Conservation (phyloP, 2,797 vertebrate genomes). For the Coregonus ussuriensis region DNA sequence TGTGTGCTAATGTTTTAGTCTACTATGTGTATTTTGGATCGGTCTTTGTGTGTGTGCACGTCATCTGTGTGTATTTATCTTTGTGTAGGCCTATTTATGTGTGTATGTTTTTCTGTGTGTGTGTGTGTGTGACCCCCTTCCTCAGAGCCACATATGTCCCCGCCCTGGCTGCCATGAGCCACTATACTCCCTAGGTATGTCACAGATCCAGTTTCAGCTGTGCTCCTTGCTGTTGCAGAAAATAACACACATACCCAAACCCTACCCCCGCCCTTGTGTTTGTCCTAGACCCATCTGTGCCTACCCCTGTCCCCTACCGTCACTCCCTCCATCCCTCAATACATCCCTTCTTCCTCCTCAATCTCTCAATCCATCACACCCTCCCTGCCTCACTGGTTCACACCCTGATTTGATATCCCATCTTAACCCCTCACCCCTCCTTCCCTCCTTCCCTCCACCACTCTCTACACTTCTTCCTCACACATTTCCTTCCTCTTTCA, state of each 20-base stretch:
- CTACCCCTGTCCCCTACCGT: neutral
- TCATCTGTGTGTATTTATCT: neutral
- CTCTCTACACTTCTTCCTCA: neutral
- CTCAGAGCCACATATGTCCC: neutral
- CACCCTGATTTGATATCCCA: neutral
- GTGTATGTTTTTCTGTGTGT: neutral
- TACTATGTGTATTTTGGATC: neutral
- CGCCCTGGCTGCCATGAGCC: neutral
- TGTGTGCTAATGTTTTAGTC: neutral
- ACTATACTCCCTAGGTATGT: neutral
- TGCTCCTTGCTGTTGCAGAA: neutral
- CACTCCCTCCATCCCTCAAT: neutral
- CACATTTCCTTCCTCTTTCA: neutral
- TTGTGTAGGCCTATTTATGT: neutral
- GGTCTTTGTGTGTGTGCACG: neutral
- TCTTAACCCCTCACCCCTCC: neutral
- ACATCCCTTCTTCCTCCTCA: neutral
- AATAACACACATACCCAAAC: neutral
- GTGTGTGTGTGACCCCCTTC: neutral
- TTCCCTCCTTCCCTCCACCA: neutral
- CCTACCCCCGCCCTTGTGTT: neutral
- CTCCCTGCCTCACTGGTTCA: neutral
- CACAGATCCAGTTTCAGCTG: neutral
- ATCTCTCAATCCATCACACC: neutral
- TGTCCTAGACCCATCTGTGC: constrained; percentile 3